A percentile compares a stretch with the other conserved stretches of the same genome.
Evolutionary conservation across 1,140 invertebrate genomes (phyloP).

Genomic region (Scaptomyza hsui): DNA sequence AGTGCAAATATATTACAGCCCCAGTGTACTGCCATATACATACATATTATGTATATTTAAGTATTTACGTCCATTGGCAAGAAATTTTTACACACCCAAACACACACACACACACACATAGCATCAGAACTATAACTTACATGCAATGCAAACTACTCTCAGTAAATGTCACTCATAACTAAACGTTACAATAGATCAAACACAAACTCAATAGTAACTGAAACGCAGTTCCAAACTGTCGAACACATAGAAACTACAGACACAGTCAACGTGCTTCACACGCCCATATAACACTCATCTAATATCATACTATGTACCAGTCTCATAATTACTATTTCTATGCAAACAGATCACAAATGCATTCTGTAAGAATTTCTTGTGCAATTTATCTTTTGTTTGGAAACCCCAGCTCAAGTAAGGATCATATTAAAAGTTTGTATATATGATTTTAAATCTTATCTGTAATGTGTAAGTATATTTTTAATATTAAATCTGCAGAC

Average conservation of each 20-base stretch:
- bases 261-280: slow-evolving; percentile 66
- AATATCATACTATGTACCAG: slow-evolving; percentile 27
- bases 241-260: slow-evolving; percentile 73
- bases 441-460: slow-evolving; percentile 61
- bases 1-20: slow-evolving; percentile 16
- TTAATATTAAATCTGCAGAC: slow-evolving; percentile 9
- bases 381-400: slow-evolving; percentile 52
- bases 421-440: slow-evolving; percentile 16
- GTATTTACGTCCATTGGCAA: slow-evolving; percentile 61
- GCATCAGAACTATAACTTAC: slow-evolving; percentile 46
- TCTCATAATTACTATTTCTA: slow-evolving; percentile 26
- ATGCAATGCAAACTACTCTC: slow-evolving; percentile 68
- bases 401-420: slow-evolving; percentile 25
- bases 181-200: slow-evolving; percentile 72
- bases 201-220: slow-evolving; percentile 77
- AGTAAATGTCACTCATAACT: slow-evolving; percentile 51
- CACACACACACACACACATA: slow-evolving; percentile 26
- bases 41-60: slow-evolving; percentile 48
- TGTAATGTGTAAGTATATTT: slow-evolving; percentile 8
- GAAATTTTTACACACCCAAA: slow-evolving; percentile 52
- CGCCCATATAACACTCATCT: slow-evolving; percentile 38
- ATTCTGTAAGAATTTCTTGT: slow-evolving; percentile 73
- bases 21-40: slow-evolving; percentile 54
- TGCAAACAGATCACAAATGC: slow-evolving; percentile 32
- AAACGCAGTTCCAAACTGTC: slow-evolving; percentile 73